These are phyloP conservation scores for Pedionomus torquatus DNA, from an alignment of 2,113 vertebrate genomes.

Conservation along the genomic window DNA sequence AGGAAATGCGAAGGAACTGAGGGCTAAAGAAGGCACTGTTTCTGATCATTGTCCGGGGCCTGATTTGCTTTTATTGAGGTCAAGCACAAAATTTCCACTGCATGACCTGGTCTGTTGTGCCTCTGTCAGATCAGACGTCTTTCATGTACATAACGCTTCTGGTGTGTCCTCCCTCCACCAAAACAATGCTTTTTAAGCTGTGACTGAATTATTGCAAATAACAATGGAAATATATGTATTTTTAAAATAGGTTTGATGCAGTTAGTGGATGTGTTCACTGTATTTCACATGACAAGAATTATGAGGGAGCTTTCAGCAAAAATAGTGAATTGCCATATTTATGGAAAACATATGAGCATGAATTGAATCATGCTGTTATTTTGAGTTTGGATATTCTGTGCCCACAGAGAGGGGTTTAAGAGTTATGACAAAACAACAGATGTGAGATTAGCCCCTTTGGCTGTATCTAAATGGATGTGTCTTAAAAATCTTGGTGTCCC, in stretches of 20 bases:
- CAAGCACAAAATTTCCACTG: neutral
- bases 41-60: neutral
- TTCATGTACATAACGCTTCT: neutral
- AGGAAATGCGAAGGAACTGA: neutral
- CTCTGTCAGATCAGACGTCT: neutral
- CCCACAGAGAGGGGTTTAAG: conserved; percentile 41
- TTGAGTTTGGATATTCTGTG: conserved; percentile 30
- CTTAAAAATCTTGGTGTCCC: conserved; percentile 26
- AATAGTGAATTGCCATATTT: conserved; percentile 41
- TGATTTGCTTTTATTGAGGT: neutral
- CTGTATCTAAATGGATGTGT: neutral
- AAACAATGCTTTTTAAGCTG: neutral
- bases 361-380: conserved; percentile 49
- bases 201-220: neutral
- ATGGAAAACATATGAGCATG: conserved; percentile 36
- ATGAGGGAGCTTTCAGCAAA: neutral
- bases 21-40: neutral
- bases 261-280: neutral
- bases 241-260: neutral
- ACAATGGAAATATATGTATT: neutral
- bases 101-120: neutral
- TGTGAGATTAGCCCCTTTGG: conserved; percentile 56
- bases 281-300: conserved; percentile 8
- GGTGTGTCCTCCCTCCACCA: neutral
- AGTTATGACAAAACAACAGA: conserved; percentile 63